Evolutionary conservation across 1,140 invertebrate genomes (phyloP).

Genomic region (Bombus huntii): DNA sequence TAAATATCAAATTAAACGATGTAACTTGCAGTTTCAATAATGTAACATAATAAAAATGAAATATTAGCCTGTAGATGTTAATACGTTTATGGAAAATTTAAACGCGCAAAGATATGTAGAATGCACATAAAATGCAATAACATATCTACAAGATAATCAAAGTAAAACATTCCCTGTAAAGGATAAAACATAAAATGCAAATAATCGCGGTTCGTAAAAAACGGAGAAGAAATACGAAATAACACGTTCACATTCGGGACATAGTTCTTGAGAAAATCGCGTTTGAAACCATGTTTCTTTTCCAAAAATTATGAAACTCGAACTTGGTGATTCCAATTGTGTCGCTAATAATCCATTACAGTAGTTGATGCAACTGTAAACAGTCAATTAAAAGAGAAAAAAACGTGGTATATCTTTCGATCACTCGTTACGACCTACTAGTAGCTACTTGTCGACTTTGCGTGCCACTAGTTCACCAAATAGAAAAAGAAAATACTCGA

Average conservation of each 20-base stretch:
- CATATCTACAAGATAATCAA: too few relatives aligned
- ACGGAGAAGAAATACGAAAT: too few relatives aligned
- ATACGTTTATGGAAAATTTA: too few relatives aligned
- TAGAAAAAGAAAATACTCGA: slow-evolving; percentile 7
- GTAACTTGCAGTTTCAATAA: not conserved
- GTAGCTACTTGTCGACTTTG: not conserved
- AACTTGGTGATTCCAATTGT: not conserved
- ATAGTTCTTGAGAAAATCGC: not conserved
- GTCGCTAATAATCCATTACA: not conserved
- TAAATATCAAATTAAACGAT: not conserved
- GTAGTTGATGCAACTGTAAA: not conserved
- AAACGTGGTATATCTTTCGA: slow-evolving; percentile 25
- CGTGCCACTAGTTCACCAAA: not conserved
- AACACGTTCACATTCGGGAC: too few relatives aligned
- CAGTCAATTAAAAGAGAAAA: slow-evolving; percentile 3
- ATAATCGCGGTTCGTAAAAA: not conserved
- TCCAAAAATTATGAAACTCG: too few relatives aligned
- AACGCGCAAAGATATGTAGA: too few relatives aligned
- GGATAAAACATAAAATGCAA: too few relatives aligned
- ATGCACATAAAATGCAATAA: too few relatives aligned
- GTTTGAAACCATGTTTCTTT: not conserved
- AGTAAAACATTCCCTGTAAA: too few relatives aligned
- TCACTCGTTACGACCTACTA: not conserved
- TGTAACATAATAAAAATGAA: too few relatives aligned
- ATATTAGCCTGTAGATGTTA: too few relatives aligned